Evolutionary conservation across 2,888 invertebrate genomes (phyloP).

Genomic region (Dichetophora obliterata): DNA sequence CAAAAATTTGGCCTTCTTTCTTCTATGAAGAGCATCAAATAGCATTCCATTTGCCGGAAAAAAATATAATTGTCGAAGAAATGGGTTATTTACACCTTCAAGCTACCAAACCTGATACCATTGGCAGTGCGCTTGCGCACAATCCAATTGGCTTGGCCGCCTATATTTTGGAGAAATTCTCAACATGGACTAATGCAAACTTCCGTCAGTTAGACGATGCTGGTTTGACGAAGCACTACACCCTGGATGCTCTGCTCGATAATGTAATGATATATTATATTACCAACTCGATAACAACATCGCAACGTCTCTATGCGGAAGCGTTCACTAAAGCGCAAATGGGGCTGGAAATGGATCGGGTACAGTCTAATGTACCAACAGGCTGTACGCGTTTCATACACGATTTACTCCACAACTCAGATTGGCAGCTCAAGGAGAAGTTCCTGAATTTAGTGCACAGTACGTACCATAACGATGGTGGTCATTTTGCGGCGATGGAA

Average conservation of each 20-base stretch:
- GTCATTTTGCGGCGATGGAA: too few relatives aligned
- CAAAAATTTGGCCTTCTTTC: constrained; percentile 73
- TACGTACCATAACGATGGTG: too few relatives aligned
- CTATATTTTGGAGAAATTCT: constrained; percentile 88
- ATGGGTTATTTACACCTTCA: constrained; percentile 82
- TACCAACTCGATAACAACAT: constrained; percentile 79
- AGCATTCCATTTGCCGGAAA: constrained; percentile 71
- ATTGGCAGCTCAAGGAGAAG: too few relatives aligned
- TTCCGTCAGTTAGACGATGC: constrained; percentile 73
- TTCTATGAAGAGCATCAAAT: constrained; percentile 72
- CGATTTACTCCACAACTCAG: too few relatives aligned
- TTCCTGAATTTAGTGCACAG: too few relatives aligned
- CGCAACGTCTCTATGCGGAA: constrained; percentile 80
- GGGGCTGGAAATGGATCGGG: constrained; percentile 66
- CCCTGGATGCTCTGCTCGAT: constrained; percentile 74
- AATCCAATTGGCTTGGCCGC: constrained; percentile 87
- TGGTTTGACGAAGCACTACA: constrained; percentile 73
- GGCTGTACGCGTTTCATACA: constrained; percentile 80
- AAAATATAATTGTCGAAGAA: too few relatives aligned
- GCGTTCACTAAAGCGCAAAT: constrained; percentile 58
- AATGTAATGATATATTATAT: constrained; percentile 87
- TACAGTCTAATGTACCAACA: constrained; percentile 78
- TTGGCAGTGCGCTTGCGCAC: constrained; percentile 72
- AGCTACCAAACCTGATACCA: constrained; percentile 89
- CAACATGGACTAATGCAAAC: constrained; percentile 74